Evolutionary conservation across 2,888 invertebrate species (phyloP), one percentile per base, ranked within the genome.

Genomic region (Lepeophtheirus nordmannii): DNA sequence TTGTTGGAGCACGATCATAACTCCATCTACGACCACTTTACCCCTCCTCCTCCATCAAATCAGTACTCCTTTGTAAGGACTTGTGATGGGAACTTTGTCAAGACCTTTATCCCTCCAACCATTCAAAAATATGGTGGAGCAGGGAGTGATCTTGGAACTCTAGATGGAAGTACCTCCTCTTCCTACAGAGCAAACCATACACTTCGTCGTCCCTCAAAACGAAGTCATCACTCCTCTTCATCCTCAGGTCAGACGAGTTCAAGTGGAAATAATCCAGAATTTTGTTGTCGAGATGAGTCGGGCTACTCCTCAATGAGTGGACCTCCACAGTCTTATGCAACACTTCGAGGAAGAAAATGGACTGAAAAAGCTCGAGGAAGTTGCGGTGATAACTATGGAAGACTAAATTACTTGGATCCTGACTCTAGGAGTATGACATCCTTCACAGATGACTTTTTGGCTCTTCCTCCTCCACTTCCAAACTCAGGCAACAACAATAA

Each of bases 81-180:
- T n/a, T 66, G 59, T 41, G 66, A 66, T 41, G 66, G 66, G 10
- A 66, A 66, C 22, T 66, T 66, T 46, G 60, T 66, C 23, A 41
- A 53, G 46, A 56, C 63, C 56, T 37, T 37, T 17, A 53, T 63
- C 22, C 53, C 53, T 12, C n/a, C 23, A 20, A 22, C 41, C 63
- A 46, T 46, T 17, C 53, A 14, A 14, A 46, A 46, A 46, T 46
- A 46, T 17, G 53, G 53, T 14, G 17, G 53, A n/a, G 53, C 14
- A 17, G 53, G 17, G 14, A 17, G n/a, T 17, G 46, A 46, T 56
- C 17, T 30, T 14, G 22, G 30, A 53, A 20, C 53, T 38, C 14
- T 56, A 8, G 63, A 46, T 30, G 11, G 30, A 14, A 11, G 9
- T 11, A 11, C 23, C 5, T 61, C 61, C 12, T 22, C 23, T n/a